phyloP scores from a whole-genome alignment of 1,140 invertebrate genomes.

The Zaprionus tsacasi region DNA sequence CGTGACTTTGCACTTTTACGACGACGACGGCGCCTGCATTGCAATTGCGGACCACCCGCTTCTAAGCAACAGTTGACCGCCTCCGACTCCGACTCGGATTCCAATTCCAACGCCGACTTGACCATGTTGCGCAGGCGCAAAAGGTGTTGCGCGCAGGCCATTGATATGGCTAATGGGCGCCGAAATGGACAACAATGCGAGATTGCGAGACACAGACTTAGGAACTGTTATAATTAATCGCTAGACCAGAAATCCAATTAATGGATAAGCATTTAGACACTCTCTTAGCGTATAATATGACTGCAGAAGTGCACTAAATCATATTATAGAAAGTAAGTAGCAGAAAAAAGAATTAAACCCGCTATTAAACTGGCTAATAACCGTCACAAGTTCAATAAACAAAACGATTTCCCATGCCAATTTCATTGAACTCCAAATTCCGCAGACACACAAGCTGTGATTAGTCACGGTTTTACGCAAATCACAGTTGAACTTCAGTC shows the following conservation, averaged over 20 bases:
- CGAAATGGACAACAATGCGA: conserved; percentile 18
- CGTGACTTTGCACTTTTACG: conserved; percentile 75
- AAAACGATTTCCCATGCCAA: not conserved
- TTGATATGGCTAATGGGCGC: conserved; percentile 70
- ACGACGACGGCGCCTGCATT: conserved; percentile 52
- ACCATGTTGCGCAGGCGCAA: conserved; percentile 62
- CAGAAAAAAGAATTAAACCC: not conserved
- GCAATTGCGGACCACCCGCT: conserved; percentile 41
- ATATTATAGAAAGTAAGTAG: conserved; percentile 3
- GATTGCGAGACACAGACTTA: conserved; percentile 23
- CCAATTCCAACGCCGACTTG: not conserved
- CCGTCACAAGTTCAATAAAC: conserved; percentile 3
- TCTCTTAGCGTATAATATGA: not conserved
- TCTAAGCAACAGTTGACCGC: conserved; percentile 18
- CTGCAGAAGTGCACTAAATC: not conserved
- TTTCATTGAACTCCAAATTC: conserved; percentile 43
- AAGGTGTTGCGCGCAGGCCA: conserved; percentile 63
- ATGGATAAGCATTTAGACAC: not conserved
- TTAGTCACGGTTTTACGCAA: conserved; percentile 28
- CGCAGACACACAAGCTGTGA: not conserved
- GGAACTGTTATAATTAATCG: conserved; percentile 21
- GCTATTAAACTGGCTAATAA: not conserved
- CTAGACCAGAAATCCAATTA: not conserved
- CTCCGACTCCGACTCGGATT: not conserved
- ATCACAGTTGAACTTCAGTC: conserved; percentile 37